phyloP scores from a whole-genome alignment of 2,113 vertebrate species.

The Chaenocephalus aceratus region DNA sequence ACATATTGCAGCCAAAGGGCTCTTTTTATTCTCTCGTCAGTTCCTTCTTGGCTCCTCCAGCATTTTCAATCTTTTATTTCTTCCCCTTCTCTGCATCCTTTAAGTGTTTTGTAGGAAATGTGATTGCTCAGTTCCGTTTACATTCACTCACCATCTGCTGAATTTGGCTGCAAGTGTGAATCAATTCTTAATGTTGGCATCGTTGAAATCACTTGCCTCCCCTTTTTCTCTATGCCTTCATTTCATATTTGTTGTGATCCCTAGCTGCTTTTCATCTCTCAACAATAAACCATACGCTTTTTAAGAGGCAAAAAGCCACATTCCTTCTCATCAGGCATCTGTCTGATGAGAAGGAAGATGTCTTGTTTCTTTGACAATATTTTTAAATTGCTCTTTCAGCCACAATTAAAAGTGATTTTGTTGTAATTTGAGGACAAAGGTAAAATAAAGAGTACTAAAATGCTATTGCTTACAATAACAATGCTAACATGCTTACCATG shows the following conservation, averaged over 20 bases:
- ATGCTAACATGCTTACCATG: background rate
- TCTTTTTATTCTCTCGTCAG: conserved; percentile 48
- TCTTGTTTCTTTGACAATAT: background rate
- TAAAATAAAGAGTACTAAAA: background rate
- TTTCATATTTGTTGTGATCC: conserved; percentile 38
- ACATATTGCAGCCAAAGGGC: conserved; percentile 51
- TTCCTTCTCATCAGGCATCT: background rate
- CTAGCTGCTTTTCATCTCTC: conserved; percentile 36
- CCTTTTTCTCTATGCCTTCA: conserved; percentile 19
- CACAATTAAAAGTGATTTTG: no score
- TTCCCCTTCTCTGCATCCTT: conserved; percentile 38
- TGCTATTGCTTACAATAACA: background rate
- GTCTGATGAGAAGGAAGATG: background rate
- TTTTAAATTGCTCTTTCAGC: background rate
- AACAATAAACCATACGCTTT: conserved; percentile 27
- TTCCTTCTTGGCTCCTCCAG: conserved; percentile 27
- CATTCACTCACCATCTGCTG: conserved; percentile 78
- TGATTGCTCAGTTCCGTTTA: conserved; percentile 63
- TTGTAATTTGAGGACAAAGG: background rate
- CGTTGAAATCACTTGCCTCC: conserved; percentile 38
- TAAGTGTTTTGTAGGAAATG: conserved; percentile 60
- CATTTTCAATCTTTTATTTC: conserved; percentile 30
- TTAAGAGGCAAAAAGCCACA: background rate
- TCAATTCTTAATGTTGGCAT: conserved; percentile 70
- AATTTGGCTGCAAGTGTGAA: conserved; percentile 63